Conservation (phyloP, 2,888 invertebrate genomes). For the Melanchra persicariae region DNA sequence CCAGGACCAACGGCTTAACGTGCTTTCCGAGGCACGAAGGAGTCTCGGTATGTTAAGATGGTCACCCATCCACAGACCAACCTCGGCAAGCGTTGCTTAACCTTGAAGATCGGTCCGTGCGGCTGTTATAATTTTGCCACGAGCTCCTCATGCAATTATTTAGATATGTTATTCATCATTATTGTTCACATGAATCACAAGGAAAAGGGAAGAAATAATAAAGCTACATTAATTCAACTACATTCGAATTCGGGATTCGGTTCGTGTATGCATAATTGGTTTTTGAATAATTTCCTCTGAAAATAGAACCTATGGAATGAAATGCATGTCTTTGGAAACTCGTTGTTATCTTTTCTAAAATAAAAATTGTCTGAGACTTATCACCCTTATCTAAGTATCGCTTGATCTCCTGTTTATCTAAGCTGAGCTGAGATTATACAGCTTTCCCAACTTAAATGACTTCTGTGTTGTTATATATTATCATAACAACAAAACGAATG, state of each 20-base stretch:
- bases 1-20: too few species aligned
- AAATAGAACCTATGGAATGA: constrained; percentile 13
- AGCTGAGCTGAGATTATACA: not conserved
- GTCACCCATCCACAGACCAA: too few species aligned
- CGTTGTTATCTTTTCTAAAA: not conserved
- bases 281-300: constrained; percentile 27
- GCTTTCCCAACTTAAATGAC: not conserved
- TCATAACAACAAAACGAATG: not conserved
- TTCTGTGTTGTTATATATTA: not conserved
- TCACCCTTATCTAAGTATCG: not conserved
- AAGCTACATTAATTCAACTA: constrained; percentile 34
- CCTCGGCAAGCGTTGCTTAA: too few species aligned
- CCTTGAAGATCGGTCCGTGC: too few species aligned
- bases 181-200: constrained; percentile 2
- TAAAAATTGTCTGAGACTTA: not conserved
- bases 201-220: constrained; percentile 15
- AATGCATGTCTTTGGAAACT: not conserved
- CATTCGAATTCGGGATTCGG: constrained; percentile 25
- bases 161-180: not conserved
- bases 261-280: constrained; percentile 39
- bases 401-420: too few species aligned
- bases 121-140: too few species aligned
- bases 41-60: too few species aligned
- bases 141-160: too few species aligned
- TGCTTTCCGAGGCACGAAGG: too few species aligned